A percentile compares a stretch with the other conserved stretches of the same genome.
phyloP scores from a whole-genome alignment of 1,140 invertebrate species.

The Sinella curviseta region DNA sequence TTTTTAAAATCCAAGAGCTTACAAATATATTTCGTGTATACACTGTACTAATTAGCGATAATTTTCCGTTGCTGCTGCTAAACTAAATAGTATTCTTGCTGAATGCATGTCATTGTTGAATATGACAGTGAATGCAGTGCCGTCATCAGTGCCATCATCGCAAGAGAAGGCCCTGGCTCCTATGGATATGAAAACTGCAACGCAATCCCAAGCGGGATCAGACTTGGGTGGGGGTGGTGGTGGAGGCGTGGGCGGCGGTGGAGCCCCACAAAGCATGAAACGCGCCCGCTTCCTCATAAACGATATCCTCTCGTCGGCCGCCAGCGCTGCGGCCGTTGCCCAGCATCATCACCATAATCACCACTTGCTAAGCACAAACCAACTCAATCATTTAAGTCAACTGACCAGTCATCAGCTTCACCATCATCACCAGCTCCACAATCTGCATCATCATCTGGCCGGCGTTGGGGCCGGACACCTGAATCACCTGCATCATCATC shows the following conservation, averaged over 20 bases:
- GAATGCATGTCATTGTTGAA: slow-evolving; percentile 45
- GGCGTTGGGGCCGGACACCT: not conserved
- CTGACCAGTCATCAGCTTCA: not conserved
- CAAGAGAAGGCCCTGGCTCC: slow-evolving; percentile 32
- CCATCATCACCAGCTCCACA: not conserved
- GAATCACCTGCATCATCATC: not conserved
- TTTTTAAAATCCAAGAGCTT: too few relatives aligned
- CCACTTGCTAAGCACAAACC: not conserved
- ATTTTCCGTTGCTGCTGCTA: too few relatives aligned
- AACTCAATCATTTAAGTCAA: not conserved
- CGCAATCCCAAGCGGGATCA: slow-evolving; percentile 6
- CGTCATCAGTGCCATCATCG: slow-evolving; percentile 36
- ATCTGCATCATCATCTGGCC: too few relatives aligned
- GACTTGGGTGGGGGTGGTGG: slow-evolving; percentile 26
- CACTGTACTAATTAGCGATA: too few relatives aligned
- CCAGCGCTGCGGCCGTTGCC: slow-evolving; percentile 26
- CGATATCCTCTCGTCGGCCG: slow-evolving; percentile 46
- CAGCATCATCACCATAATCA: slow-evolving; percentile 16
- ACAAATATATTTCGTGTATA: too few relatives aligned
- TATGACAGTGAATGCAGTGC: slow-evolving; percentile 49
- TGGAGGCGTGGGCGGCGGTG: too few relatives aligned
- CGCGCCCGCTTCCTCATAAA: slow-evolving; percentile 48
- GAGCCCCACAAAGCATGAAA: slow-evolving; percentile 45
- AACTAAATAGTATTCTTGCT: slow-evolving; percentile 7
- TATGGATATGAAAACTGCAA: slow-evolving; percentile 29